phyloP scores from a whole-genome alignment of 2,113 vertebrate genomes.

The Cricetomys ansorgei region DNA sequence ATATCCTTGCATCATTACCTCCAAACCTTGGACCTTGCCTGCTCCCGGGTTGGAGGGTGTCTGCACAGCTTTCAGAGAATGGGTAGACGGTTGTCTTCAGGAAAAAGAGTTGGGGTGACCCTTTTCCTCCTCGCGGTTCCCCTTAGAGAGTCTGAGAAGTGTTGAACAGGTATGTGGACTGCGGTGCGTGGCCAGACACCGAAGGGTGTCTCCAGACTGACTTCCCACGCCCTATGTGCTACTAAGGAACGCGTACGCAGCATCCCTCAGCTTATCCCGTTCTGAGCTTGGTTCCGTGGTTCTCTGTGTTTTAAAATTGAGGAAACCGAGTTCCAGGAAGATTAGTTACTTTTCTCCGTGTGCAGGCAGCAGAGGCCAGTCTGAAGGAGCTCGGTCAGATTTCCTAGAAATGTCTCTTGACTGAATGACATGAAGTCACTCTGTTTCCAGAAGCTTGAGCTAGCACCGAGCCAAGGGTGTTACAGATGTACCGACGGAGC shows the following conservation, averaged over 20 bases:
- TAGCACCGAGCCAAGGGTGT: background rate
- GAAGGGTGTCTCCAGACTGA: rapidly evolving
- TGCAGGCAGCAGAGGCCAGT: background rate
- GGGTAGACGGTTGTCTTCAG: background rate
- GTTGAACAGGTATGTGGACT: too few species aligned
- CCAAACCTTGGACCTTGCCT: background rate
- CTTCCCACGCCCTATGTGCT: rapidly evolving
- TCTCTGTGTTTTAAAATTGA: background rate
- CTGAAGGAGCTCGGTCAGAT: background rate
- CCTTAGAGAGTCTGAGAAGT: background rate
- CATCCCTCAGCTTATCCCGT: background rate
- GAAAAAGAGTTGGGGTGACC: background rate
- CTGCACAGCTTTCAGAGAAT: background rate
- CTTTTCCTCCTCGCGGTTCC: background rate
- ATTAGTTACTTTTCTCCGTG: background rate
- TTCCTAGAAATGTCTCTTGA: background rate
- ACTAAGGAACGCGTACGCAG: rapidly evolving
- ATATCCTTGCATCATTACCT: background rate
- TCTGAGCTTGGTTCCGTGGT: rapidly evolving
- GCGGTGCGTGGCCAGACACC: rapidly evolving
- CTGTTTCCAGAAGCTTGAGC: background rate
- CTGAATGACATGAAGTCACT: background rate
- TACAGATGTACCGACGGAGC: background rate
- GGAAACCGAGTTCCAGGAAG: background rate
- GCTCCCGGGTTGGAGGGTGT: background rate